Evolutionary conservation across 2,888 invertebrate species (phyloP).

Genomic region (Sialis fuliginosa): DNA sequence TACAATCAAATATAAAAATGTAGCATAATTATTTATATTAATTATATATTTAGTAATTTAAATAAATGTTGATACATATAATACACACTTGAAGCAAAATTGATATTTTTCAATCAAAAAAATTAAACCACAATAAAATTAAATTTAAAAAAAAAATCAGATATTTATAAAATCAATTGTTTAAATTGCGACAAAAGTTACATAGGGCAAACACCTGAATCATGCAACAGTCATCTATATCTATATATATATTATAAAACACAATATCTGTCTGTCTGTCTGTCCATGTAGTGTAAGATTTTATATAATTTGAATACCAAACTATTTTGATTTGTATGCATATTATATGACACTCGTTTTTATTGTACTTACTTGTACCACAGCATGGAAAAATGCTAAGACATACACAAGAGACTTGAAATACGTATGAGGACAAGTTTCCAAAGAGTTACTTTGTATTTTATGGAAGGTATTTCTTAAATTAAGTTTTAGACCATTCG

Average conservation of each 20-base stretch:
- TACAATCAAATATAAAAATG: conserved; percentile 23
- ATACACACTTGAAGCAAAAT: too few species aligned
- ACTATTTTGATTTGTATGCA: too few species aligned
- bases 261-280: too few species aligned
- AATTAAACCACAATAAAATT: too few species aligned
- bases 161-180: not conserved
- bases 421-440: conserved; percentile 54
- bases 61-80: not conserved
- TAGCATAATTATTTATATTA: too few species aligned
- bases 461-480: conserved; percentile 78
- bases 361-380: conserved; percentile 58
- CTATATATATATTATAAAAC: too few species aligned
- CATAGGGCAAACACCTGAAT: not conserved
- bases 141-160: not conserved
- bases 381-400: conserved; percentile 84
- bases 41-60: not conserved
- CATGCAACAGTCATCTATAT: too few species aligned
- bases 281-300: not conserved
- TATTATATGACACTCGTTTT: too few species aligned
- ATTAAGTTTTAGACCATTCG: conserved; percentile 78
- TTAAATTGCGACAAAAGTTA: not conserved
- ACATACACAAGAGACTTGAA: conserved; percentile 73
- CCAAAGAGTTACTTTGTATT: conserved; percentile 54
- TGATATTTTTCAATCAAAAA: too few species aligned
- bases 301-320: too few species aligned